Conservation (phyloP, 2,113 vertebrate species). For the Rhinichthys klamathensis region DNA sequence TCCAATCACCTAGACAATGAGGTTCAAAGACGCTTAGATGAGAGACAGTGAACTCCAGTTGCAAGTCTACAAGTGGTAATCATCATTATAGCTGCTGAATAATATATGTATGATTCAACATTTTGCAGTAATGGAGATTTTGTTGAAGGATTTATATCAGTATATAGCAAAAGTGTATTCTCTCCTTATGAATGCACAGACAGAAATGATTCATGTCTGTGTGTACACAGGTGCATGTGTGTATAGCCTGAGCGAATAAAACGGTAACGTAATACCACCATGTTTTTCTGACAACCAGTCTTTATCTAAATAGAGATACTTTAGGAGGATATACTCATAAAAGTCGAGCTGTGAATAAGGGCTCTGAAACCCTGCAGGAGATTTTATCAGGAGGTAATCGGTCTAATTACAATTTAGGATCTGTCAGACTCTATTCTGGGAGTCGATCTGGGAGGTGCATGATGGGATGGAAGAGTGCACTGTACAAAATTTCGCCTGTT, state of each 20-base stretch:
- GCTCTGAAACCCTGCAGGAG: conserved; percentile 59
- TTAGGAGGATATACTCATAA: conserved; percentile 62
- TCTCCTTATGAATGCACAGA: neutral
- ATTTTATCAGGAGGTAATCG: conserved; percentile 67
- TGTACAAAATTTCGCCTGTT: neutral
- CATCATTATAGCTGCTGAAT: conserved; percentile 2
- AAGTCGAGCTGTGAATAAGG: conserved; percentile 40
- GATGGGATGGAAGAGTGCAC: conserved; percentile 56
- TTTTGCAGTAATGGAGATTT: conserved; percentile 1
- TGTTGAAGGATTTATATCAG: neutral
- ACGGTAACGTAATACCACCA: conserved; percentile 23
- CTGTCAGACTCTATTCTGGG: conserved; percentile 18
- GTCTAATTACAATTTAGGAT: conserved; percentile 62
- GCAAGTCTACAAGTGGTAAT: neutral
- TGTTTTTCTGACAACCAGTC: conserved; percentile 63
- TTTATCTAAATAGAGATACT: conserved; percentile 67
- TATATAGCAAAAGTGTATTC: neutral
- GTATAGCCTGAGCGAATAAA: neutral
- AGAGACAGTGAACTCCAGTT: neutral
- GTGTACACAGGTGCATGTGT: conserved; percentile 30
- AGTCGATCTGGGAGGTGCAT: conserved; percentile 23
- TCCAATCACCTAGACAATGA: conserved; percentile 55
- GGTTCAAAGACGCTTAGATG: neutral
- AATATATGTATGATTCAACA: neutral
- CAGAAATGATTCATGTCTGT: neutral